Evolutionary conservation across 1,140 invertebrate genomes (phyloP), one percentile per base, ranked within the genome.

Genomic region (Eciton burchellii): DNA sequence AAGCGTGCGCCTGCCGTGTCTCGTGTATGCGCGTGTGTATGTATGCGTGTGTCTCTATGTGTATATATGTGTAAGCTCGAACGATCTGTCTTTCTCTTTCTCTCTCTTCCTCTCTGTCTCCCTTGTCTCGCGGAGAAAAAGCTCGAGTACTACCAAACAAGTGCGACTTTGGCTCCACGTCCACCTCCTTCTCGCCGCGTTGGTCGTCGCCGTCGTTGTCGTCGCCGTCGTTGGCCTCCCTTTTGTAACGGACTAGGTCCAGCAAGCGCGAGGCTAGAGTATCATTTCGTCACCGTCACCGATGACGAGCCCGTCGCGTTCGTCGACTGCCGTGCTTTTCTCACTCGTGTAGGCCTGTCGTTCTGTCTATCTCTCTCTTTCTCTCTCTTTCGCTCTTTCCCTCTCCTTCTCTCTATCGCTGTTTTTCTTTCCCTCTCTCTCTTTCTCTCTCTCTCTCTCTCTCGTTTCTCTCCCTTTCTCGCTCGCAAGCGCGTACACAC

Each of bases 231-330:
- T 35, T 16, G 35, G 35, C 60, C 29, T 24, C 19, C 43, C 16
- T 79, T n/a, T n/a, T 73, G 60, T 24, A 35, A 41, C 73, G 83
- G 71, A 68, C 54, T 70, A 68, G 73, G 59, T 35, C 66, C 71
- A 73, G 70, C 77, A 81, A 83, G 21, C 84, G 49, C 76, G 41
- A 41, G 54, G 84, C 86, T 88, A 88, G 83, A 83, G 73, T 21
- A 84, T 89, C 87, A 89, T 89, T 85, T 89, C 86, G 57, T 87
- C 70, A 73, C 62, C 79, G 57, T 56, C 68, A 47, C 54, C 71
- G 59, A 87, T 74, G 49, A 82, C 72, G 59, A 86, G 66, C 45
- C 56, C 57, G 71, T 84, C 70, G 73, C 79, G 76, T 74, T 63
- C 79, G 49, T 56, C 45, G 66, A 82, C 71, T 74, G 77, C 47